Conservation (phyloP, 2,113 vertebrate species). For the Coracopsis vasa region DNA sequence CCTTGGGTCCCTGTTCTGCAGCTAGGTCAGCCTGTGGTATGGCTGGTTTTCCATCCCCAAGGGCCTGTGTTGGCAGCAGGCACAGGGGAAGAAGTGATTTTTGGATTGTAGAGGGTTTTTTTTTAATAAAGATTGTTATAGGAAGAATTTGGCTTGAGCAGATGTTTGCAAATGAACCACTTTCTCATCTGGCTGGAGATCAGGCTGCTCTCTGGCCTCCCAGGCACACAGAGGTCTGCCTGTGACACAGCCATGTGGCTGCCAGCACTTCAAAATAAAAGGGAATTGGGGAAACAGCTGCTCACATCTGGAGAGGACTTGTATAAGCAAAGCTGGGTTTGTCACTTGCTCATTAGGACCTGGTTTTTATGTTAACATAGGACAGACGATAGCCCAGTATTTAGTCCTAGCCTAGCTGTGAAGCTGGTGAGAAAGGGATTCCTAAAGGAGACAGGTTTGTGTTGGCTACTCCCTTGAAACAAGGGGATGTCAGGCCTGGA, state of each 20-base stretch:
- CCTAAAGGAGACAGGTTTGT: background rate
- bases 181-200: background rate
- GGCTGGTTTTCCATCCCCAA: background rate
- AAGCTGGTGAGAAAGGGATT: background rate
- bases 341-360: background rate
- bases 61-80: background rate
- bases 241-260: background rate
- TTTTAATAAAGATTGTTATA: background rate
- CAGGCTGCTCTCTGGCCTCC: background rate
- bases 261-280: background rate
- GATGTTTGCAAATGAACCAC: background rate
- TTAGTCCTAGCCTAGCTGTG: background rate
- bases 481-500: fast-evolving
- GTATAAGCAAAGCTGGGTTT: background rate
- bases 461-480: background rate
- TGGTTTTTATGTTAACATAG: background rate
- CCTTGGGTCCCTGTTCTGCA: background rate
- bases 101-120: background rate
- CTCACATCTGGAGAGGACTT: background rate
- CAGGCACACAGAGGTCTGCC: background rate
- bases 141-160: background rate
- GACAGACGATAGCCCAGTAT: background rate
- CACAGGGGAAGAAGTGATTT: background rate
- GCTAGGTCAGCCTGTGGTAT: background rate
- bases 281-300: slow-evolving; percentile 11